Evolutionary conservation across 2,888 invertebrate genomes (phyloP), one percentile per base, ranked within the genome.

Genomic region (Phania funesta): DNA sequence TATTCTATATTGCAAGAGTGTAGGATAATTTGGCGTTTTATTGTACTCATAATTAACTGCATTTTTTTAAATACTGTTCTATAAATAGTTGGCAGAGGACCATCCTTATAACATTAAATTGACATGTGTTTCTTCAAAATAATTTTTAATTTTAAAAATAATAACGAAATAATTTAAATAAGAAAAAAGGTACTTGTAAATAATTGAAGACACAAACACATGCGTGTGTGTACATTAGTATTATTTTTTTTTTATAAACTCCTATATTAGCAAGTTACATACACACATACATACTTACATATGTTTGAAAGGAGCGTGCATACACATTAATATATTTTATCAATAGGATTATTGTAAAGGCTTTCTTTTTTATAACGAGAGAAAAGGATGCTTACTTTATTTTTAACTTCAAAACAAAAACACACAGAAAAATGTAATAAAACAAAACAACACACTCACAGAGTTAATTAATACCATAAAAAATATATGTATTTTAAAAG

Each of bases 401-500:
- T 52, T 44, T 60, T 73, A 79, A 67, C 78, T 73, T 79, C n/a
- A n/a, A 73, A 58, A 32, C 67, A 24, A 52, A 48, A 26, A 50
- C 22, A 38, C 11, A 20, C 8, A 41, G 13, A 41, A 58, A 44
- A 20, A 18, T 18, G 18, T 18, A 60, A 38, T 13, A 9, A 56
- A 44, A 20, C 3, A 18, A 52, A 24, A 65, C 6, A 67, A 38
- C 54, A 26, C 52, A 70, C 16, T 52, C 32, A 56, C 41, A 64
- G 22, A 48, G 18, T 38, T 46, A 74, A 70, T 26, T 32, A 64
- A 52, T 58, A 56, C n/a, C 60, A 50, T 44, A 16, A 35, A 62
- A 71, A 71, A 65, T 18, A 11, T 38, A n/a, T 74, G 20, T 52
- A 81, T 67, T 75, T 73, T 77, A 50, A 64, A 78, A 67, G 64